Conservation (phyloP, 2,797 vertebrate genomes). For the Coranthus polyacanthus region DNA sequence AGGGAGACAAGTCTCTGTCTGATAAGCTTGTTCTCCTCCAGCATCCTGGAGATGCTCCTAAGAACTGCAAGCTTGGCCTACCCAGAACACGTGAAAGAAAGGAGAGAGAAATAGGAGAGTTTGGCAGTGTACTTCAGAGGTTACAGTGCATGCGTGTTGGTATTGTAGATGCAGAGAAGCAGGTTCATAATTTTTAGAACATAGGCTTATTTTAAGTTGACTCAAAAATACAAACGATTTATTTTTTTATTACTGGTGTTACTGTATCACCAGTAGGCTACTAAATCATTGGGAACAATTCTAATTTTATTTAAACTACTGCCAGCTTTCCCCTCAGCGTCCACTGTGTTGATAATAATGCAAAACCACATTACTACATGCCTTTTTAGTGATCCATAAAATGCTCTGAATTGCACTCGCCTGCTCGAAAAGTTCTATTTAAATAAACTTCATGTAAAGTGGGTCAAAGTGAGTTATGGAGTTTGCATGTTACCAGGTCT, state of each 20-base stretch:
- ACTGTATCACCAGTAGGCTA: too few species aligned
- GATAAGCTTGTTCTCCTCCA: conserved; percentile 89
- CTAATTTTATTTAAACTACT: too few species aligned
- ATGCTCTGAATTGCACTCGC: too few species aligned
- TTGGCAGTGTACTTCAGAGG: not conserved
- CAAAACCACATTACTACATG: too few species aligned
- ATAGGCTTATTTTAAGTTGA: too few species aligned
- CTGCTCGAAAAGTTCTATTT: too few species aligned
- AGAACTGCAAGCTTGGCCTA: conserved; percentile 84
- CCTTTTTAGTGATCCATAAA: too few species aligned
- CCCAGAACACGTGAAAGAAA: conserved; percentile 25
- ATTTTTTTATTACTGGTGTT: too few species aligned
- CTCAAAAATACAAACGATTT: too few species aligned
- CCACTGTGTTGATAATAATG: too few species aligned
- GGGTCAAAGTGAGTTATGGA: not conserved
- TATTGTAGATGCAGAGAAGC: not conserved
- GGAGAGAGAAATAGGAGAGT: not conserved
- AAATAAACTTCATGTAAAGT: not conserved
- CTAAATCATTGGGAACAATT: too few species aligned
- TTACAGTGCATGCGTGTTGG: not conserved
- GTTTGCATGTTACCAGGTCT: not conserved
- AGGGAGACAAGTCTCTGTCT: conserved; percentile 82
- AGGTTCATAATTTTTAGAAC: not conserved
- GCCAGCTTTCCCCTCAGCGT: too few species aligned
- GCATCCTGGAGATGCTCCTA: conserved; percentile 90